Evolutionary conservation across 1,140 invertebrate genomes (phyloP).

Genomic region (Grapholita molesta): DNA sequence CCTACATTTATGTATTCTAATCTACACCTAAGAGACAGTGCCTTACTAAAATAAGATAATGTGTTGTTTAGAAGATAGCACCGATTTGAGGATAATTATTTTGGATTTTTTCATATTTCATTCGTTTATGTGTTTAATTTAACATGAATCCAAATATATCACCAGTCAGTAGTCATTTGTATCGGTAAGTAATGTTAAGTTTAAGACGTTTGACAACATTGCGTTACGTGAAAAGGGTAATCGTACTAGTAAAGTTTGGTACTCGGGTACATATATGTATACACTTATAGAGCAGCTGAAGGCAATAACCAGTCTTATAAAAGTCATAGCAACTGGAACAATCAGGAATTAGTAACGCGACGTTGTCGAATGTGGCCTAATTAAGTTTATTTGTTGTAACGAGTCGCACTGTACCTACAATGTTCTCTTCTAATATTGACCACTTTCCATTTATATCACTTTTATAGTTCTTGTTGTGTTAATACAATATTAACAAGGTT

Average conservation of each 20-base stretch:
- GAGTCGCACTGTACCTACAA: neutral
- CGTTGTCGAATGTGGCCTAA: neutral
- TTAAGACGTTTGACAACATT: neutral
- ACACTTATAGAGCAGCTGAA: too few species aligned
- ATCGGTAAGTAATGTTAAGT: neutral
- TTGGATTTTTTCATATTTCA: neutral
- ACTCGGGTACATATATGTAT: too few species aligned
- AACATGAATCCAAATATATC: neutral
- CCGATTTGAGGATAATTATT: neutral
- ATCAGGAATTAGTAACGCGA: neutral
- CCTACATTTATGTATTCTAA: neutral
- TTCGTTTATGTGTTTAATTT: neutral
- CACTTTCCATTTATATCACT: neutral
- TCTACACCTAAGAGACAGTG: conserved; percentile 5
- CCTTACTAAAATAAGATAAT: conserved; percentile 13
- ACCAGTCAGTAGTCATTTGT: conserved; percentile 6
- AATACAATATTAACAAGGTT: conserved; percentile 2
- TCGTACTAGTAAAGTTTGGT: too few species aligned
- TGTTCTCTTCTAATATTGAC: neutral
- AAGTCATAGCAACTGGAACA: too few species aligned
- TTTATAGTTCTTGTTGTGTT: conserved; percentile 6
- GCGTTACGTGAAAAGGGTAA: neutral
- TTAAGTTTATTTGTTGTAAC: conserved; percentile 11
- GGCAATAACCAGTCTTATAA: too few species aligned
- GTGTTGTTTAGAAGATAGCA: neutral